Conservation (phyloP, 2,113 vertebrate genomes). For the Bettongia penicillata region DNA sequence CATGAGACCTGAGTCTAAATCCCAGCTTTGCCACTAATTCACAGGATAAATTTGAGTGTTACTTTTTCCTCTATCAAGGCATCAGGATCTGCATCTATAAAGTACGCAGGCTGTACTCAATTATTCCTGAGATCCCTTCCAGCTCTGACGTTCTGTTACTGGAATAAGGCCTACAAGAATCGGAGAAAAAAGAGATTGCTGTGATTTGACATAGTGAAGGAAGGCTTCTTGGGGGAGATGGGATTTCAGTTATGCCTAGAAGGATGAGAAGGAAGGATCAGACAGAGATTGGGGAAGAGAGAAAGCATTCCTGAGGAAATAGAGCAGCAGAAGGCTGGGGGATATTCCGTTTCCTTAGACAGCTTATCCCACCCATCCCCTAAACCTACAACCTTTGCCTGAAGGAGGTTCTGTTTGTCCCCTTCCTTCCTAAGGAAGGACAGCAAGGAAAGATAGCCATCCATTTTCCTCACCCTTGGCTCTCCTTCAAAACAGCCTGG, state of each 20-base stretch:
- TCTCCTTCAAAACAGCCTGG: not conserved
- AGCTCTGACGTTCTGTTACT: not conserved
- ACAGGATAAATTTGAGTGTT: not conserved
- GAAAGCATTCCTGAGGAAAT: not conserved
- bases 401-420: not conserved
- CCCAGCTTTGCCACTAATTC: not conserved
- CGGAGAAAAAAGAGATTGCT: not conserved
- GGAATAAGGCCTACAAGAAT: not conserved
- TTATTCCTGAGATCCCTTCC: not conserved
- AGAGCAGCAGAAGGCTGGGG: not conserved
- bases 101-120: not conserved
- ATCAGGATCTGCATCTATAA: not conserved
- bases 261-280: not conserved
- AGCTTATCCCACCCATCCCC: not conserved
- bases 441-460: not conserved
- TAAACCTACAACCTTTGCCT: not conserved
- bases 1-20: not conserved
- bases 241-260: not conserved
- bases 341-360: not conserved
- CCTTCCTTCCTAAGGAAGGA: not conserved
- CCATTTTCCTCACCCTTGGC: not conserved
- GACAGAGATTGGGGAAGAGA: not conserved
- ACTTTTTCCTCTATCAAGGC: not conserved
- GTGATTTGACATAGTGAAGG: not conserved
- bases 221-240: not conserved